Percentiles rank a stretch among this genome's conserved stretches.
Evolutionary conservation across 2,888 invertebrate species (phyloP).

Genomic region (Polydrusus tereticollis): DNA sequence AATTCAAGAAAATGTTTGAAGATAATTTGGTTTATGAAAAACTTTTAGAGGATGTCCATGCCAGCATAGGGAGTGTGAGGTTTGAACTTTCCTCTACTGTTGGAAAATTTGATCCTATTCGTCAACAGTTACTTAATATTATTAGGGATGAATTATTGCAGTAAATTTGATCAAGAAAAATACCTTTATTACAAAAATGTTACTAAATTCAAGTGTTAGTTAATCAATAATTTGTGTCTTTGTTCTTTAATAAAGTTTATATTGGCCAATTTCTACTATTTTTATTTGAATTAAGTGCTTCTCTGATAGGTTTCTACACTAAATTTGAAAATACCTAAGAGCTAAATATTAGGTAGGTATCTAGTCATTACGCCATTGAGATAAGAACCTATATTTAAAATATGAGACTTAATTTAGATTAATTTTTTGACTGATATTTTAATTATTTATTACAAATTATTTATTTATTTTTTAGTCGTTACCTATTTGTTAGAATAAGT

Average conservation of each 20-base stretch:
- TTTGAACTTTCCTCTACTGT: neutral
- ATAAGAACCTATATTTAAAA: neutral
- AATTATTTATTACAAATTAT: neutral
- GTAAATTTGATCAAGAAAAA: neutral
- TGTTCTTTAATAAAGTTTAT: conserved; percentile 5
- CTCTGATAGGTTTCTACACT: neutral
- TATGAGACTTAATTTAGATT: neutral
- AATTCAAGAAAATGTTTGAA: neutral
- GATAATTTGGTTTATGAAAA: neutral
- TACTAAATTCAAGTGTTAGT: no score
- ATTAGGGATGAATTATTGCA: neutral
- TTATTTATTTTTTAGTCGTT: neutral
- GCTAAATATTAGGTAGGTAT: neutral
- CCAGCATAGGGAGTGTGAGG: neutral
- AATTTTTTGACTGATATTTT: neutral
- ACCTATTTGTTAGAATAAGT: neutral
- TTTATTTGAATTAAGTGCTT: neutral
- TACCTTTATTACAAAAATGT: no score
- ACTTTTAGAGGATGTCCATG: neutral
- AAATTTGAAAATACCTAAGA: neutral
- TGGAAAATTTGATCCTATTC: neutral
- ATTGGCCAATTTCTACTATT: neutral
- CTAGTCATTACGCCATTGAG: conserved; percentile 11
- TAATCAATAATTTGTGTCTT: no score
- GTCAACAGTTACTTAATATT: neutral